These are phyloP conservation scores for Stenurella melanura DNA, from an alignment of 2,888 invertebrate genomes.

Conservation along the genomic window DNA sequence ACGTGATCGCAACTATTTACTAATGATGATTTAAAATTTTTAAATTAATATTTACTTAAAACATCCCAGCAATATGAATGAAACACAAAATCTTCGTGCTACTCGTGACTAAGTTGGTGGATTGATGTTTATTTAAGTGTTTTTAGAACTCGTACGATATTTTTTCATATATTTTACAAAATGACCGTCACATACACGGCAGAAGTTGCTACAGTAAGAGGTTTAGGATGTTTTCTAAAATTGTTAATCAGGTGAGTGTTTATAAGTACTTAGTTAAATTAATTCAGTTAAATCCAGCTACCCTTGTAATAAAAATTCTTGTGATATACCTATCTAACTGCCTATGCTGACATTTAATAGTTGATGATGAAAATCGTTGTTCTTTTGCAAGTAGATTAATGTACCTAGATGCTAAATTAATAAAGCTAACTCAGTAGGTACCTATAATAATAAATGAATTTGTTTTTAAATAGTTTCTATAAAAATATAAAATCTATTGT, in stretches of 20 bases:
- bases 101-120: constrained; percentile 21
- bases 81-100: not conserved
- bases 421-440: no score
- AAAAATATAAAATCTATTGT: no score
- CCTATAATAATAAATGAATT: no score
- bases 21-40: constrained; percentile 8
- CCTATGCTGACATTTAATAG: no score
- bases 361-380: no score
- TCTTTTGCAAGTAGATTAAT: no score
- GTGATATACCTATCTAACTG: no score
- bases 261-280: no score
- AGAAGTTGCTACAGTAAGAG: constrained; percentile 72
- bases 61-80: not conserved
- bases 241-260: constrained; percentile 85
- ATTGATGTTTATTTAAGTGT: constrained; percentile 1
- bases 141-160: not conserved
- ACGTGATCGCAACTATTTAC: constrained; percentile 1
- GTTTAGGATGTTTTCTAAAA: constrained; percentile 91
- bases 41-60: not conserved
- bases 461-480: no score
- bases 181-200: constrained; percentile 67
- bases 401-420: no score
- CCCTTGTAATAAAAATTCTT: no score
- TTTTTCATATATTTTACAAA: constrained; percentile 32
- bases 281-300: no score